These are phyloP conservation scores for Arctia plantaginis DNA, from an alignment of 2,888 invertebrate species.

Conservation along the genomic window DNA sequence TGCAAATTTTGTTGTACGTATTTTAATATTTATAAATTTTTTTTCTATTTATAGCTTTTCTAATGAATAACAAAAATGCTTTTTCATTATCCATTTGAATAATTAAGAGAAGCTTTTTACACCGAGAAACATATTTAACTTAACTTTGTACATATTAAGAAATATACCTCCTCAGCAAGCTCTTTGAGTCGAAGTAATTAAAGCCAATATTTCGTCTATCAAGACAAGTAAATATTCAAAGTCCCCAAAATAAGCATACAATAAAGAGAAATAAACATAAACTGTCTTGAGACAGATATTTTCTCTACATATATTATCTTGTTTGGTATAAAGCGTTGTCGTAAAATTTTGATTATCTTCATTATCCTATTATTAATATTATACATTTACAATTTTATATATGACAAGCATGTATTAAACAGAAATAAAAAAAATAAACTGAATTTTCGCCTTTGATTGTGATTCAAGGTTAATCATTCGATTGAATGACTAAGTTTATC, in stretches of 20 bases:
- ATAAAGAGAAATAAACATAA: not conserved
- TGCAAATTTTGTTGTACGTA: no score
- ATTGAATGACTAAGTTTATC: not conserved
- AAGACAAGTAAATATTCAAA: conserved; percentile 4
- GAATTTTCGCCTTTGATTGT: not conserved
- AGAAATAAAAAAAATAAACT: not conserved
- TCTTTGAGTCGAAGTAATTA: not conserved
- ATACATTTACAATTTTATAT: not conserved
- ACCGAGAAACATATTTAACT: no score
- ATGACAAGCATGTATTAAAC: not conserved
- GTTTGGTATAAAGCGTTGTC: not conserved
- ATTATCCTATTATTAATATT: not conserved
- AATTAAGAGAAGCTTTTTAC: no score
- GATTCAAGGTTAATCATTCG: not conserved
- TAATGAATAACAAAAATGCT: not conserved
- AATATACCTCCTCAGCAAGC: no score
- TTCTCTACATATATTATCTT: not conserved
- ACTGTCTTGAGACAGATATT: not conserved
- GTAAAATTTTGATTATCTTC: not conserved
- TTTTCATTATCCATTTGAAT: no score
- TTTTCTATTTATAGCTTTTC: not conserved
- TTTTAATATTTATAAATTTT: not conserved
- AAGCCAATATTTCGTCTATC: not conserved
- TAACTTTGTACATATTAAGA: no score
- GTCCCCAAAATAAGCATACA: not conserved